Percentiles rank a stretch among this genome's conserved stretches.
phyloP scores from a whole-genome alignment of 2,797 vertebrate species.

The Phoebastria nigripes region DNA sequence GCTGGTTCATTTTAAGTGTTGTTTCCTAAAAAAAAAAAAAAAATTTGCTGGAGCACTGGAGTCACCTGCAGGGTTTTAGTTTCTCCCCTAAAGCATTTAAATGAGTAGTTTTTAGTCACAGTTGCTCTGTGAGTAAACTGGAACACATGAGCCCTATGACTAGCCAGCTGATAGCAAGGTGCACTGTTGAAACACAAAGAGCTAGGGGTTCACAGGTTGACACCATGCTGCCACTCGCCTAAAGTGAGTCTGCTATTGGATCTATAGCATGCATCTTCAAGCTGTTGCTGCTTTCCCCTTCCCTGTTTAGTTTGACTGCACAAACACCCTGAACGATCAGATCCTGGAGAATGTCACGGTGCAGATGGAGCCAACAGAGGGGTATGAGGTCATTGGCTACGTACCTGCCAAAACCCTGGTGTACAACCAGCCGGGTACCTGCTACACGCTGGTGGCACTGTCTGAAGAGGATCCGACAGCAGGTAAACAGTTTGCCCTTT shows the following conservation, averaged over 20 bases:
- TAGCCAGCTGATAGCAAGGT: background rate
- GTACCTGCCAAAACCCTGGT: slow-evolving; percentile 76
- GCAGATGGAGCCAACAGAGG: slow-evolving; percentile 83
- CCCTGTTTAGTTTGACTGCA: slow-evolving; percentile 78
- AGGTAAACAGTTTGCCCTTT: slow-evolving; percentile 63
- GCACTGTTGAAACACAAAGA: background rate
- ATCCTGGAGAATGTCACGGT: slow-evolving; percentile 80
- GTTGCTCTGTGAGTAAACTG: background rate
- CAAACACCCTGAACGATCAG: slow-evolving; percentile 81
- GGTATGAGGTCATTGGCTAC: slow-evolving; percentile 76
- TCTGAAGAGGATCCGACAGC: slow-evolving; percentile 79
- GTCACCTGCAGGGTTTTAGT: background rate
- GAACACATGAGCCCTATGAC: background rate
- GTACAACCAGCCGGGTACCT: slow-evolving; percentile 81
- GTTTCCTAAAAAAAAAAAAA: background rate
- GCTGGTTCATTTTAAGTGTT: background rate
- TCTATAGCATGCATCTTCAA: background rate
- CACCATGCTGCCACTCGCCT: background rate
- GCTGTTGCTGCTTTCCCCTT: background rate
- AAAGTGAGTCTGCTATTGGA: background rate
- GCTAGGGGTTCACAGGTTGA: background rate
- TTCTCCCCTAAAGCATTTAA: background rate
- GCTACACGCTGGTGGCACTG: slow-evolving; percentile 78
- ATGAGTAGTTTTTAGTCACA: background rate
- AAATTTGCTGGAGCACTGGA: background rate